Conservation (phyloP, 2,888 invertebrate species). For the Sinelater perroti region DNA sequence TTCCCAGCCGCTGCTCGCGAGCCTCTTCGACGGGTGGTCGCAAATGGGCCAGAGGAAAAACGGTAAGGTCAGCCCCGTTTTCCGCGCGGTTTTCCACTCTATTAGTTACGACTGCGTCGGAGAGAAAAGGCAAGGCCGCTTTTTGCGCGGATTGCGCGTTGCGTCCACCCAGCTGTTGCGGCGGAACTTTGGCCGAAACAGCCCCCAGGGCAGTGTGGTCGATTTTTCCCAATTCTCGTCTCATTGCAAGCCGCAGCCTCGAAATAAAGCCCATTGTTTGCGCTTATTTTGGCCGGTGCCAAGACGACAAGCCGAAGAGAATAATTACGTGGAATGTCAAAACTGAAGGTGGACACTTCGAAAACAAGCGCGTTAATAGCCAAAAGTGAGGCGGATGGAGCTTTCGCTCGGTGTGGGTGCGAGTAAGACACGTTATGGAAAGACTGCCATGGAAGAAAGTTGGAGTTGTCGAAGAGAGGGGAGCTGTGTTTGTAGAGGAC, state of each 20-base stretch:
- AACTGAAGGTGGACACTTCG: slow-evolving; percentile 16
- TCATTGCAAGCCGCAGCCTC: no score
- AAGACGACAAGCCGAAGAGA: slow-evolving; percentile 14
- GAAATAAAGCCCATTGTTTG: slow-evolving; percentile 21
- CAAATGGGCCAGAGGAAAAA: no score
- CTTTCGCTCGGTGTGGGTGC: not conserved
- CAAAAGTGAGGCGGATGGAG: slow-evolving; percentile 13
- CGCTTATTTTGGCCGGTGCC: slow-evolving; percentile 23
- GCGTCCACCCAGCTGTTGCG: not conserved
- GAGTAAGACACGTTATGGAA: not conserved
- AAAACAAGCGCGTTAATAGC: slow-evolving; percentile 9
- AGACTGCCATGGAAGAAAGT: slow-evolving; percentile 5
- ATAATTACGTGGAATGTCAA: slow-evolving; percentile 23
- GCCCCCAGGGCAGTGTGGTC: no score
- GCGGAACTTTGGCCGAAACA: not conserved
- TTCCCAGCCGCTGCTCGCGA: no score
- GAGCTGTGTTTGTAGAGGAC: slow-evolving; percentile 18
- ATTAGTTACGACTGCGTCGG: no score
- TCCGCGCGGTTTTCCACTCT: no score
- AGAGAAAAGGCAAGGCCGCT: no score
- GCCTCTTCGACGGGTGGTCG: no score
- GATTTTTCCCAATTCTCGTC: no score
- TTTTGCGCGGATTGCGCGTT: no score
- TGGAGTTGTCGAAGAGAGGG: no score
- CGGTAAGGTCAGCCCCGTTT: no score